Percentiles rank a stretch among this genome's conserved stretches.
Evolutionary conservation across 1,140 invertebrate genomes (phyloP).

Genomic region (Formica selysi): DNA sequence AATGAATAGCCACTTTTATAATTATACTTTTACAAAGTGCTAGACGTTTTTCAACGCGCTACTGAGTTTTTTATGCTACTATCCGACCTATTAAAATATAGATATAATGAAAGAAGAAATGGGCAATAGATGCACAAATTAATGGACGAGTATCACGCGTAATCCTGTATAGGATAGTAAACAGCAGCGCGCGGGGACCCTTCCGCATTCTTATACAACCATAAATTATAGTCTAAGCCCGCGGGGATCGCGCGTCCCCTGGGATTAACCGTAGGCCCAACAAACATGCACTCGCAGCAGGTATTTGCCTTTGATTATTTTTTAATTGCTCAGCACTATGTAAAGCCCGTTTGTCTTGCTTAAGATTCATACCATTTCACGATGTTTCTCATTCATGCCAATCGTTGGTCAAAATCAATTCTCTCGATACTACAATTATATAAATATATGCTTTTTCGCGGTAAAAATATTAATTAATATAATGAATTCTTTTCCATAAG

Average conservation of each 20-base stretch:
- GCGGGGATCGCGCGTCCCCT: slow-evolving; percentile 63
- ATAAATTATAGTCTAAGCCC: slow-evolving; percentile 84
- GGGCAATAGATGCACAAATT: slow-evolving; percentile 66
- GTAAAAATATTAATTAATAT: neutral
- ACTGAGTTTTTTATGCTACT: neutral
- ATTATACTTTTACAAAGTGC: neutral
- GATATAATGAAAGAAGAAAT: slow-evolving; percentile 22
- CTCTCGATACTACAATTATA: neutral
- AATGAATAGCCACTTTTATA: neutral
- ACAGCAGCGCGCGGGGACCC: slow-evolving; percentile 78
- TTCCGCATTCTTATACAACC: slow-evolving; percentile 85
- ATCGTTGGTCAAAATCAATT: neutral
- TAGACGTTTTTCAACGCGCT: neutral
- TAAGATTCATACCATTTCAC: slow-evolving; percentile 23
- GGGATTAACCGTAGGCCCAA: slow-evolving; percentile 67
- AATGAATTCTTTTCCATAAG: neutral
- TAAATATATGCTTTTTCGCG: neutral
- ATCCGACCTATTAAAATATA: neutral
- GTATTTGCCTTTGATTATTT: slow-evolving; percentile 77
- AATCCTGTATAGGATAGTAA: slow-evolving; percentile 80
- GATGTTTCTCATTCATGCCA: slow-evolving; percentile 35
- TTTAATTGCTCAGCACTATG: slow-evolving; percentile 67
- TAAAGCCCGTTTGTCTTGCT: slow-evolving; percentile 42
- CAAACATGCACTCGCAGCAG: slow-evolving; percentile 34
- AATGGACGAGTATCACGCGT: slow-evolving; percentile 73